These are phyloP conservation scores for Rhyacichthys aspro DNA, from an alignment of 2,797 vertebrate genomes.

Conservation along the genomic window DNA sequence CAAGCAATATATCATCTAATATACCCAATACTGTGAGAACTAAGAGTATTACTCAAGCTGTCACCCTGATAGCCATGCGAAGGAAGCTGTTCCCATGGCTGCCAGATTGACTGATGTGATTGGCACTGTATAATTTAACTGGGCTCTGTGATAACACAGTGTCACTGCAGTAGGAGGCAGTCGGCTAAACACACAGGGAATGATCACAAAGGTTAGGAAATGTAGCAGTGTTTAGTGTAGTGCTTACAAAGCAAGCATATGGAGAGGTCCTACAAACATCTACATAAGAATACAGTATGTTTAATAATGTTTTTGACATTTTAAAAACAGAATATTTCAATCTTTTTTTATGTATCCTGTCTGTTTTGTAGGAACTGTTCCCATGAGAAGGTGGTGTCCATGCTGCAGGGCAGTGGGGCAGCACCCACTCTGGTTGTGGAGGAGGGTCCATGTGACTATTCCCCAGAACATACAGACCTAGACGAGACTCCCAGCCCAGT, in stretches of 20 bases:
- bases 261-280: not conserved
- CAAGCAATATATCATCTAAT: not conserved
- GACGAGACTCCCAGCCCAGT: slow-evolving; percentile 79
- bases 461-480: slow-evolving; percentile 86
- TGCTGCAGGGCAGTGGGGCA: slow-evolving; percentile 97
- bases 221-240: not conserved
- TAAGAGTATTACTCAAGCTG: slow-evolving; percentile 20
- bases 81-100: slow-evolving; percentile 39
- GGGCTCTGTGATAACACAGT: slow-evolving; percentile 37
- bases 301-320: not conserved
- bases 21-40: slow-evolving; percentile 5
- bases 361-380: slow-evolving; percentile 88
- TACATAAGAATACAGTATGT: not conserved
- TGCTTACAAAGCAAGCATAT: slow-evolving; percentile 22
- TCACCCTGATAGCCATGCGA: slow-evolving; percentile 35
- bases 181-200: slow-evolving; percentile 31
- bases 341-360: not conserved
- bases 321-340: not conserved
- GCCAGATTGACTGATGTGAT: slow-evolving; percentile 41
- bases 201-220: slow-evolving; percentile 22
- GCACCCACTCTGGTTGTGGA: slow-evolving; percentile 96
- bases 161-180: slow-evolving; percentile 52
- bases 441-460: slow-evolving; percentile 86
- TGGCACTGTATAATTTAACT: slow-evolving; percentile 45
- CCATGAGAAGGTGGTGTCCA: slow-evolving; percentile 98